Percentiles rank a stretch among this genome's conserved stretches.
phyloP scores from a whole-genome alignment of 2,888 invertebrate species.

The Eulithis prunata region DNA sequence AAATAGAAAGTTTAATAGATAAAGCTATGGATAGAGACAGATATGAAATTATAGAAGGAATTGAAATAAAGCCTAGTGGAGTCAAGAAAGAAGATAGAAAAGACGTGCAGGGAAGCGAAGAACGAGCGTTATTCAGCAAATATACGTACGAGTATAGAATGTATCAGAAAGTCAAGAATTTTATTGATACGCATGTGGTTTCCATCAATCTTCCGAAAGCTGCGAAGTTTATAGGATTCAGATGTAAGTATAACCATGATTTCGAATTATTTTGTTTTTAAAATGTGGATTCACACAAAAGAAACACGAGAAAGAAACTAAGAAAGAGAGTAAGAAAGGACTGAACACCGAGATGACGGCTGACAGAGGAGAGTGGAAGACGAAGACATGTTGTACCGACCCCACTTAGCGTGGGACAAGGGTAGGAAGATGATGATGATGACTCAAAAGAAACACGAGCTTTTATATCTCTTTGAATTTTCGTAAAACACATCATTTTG shows the following conservation, averaged over 20 bases:
- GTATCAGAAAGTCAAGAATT: conserved; percentile 84
- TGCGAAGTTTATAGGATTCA: conserved; percentile 86
- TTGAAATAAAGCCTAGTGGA: conserved; percentile 74
- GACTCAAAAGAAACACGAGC: too few species aligned
- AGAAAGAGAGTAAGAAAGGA: too few species aligned
- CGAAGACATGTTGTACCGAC: too few species aligned
- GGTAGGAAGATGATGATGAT: too few species aligned
- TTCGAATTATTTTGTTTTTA: too few species aligned
- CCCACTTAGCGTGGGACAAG: too few species aligned
- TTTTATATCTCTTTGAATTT: too few species aligned
- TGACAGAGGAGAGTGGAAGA: too few species aligned
- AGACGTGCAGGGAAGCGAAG: conserved; percentile 47
- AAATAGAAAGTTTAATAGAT: conserved; percentile 84
- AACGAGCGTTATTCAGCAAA: conserved; percentile 69
- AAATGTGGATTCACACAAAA: too few species aligned
- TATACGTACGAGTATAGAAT: conserved; percentile 81
- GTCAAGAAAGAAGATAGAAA: conserved; percentile 30
- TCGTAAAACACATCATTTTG: too few species aligned
- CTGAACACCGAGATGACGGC: too few species aligned
- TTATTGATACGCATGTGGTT: conserved; percentile 85
- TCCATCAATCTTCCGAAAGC: conserved; percentile 88
- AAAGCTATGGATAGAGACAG: conserved; percentile 81
- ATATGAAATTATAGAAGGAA: conserved; percentile 84
- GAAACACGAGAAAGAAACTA: too few species aligned
- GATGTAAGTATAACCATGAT: conserved; percentile 83